Evolutionary conservation across 2,888 invertebrate species (phyloP).

Genomic region (Nephrotoma appendiculata): DNA sequence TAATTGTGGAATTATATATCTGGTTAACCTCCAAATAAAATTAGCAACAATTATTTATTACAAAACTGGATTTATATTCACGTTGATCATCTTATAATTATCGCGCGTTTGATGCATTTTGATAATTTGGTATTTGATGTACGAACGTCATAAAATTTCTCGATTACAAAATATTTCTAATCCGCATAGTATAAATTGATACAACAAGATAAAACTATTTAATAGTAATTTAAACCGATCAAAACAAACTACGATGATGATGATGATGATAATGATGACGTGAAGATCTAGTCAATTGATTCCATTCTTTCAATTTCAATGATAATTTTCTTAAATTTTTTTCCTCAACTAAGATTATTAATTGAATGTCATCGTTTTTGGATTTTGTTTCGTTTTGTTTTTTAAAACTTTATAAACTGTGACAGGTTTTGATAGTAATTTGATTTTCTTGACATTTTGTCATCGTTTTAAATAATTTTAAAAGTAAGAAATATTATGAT

Average conservation of each 20-base stretch:
- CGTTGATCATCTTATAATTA: background rate
- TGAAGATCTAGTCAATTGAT: background rate
- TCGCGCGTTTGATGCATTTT: background rate
- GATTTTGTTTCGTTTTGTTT: background rate
- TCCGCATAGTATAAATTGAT: background rate
- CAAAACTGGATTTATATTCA: background rate
- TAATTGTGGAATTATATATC: background rate
- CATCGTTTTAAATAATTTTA: background rate
- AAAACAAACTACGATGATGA: background rate
- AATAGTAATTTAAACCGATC: background rate
- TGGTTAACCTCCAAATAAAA: background rate
- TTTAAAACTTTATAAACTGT: background rate
- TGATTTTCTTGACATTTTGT: background rate
- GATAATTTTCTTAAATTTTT: background rate
- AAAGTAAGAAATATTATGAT: background rate
- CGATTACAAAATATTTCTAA: background rate
- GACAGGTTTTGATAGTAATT: background rate
- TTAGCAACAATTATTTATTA: background rate
- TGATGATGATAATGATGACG: background rate
- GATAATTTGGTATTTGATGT: background rate
- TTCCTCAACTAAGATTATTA: background rate
- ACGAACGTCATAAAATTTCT: background rate
- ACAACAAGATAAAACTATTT: background rate
- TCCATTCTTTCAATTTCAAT: background rate
- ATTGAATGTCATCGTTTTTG: background rate